Evolutionary conservation across 2,113 vertebrate species (phyloP), one percentile per base, ranked within the genome.

Genomic region (Cynocephalus volans): DNA sequence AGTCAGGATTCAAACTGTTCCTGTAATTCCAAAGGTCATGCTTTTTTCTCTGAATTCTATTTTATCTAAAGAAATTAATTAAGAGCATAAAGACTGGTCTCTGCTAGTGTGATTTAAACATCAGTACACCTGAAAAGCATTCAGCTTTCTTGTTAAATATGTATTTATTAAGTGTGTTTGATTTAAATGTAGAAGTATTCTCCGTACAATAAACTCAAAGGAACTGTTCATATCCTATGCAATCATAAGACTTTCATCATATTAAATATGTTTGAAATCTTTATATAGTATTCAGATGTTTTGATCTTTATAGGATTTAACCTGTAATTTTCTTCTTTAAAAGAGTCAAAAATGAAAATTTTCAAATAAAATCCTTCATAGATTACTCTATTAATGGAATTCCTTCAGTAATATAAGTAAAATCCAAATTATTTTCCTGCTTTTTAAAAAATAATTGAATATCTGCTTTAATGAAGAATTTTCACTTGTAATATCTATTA

Each of bases 31-130:
- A 64, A 95, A 80, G 24, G 21, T 58, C 4, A 8, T 58, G 8
- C 7, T 75, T 36, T 95, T 58, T 83, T 36, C 69, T 79, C 28
- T 75, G 60, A 97, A 94, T 75, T 86, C 24, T n/a, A 19, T 79
- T 86, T 48, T 83, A 60, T 33, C 8, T 81, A 81, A 82, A 72
- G 13, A 77, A 83, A 70, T 56, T 88, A 72, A 52, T 82, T 76
- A 5, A 86, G 19, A 72, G 0, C 13, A 70, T 50, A 14, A 96
- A 90, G 64, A 72, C 36, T 67, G 1, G n/a, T 76, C 28, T 87
- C 18, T 64, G 17, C 0, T 83, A 62, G 65, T 84, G 5, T 19
- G 21, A 84, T 76, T 86, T 86, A 58, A 96, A 82, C 19, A 70
- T 87, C 15, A 56, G 21, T 23, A 60, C 31, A 86, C 2, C 8